These are phyloP conservation scores for Liopterus haemorrhoidalis DNA, from an alignment of 2,888 invertebrate species.

Conservation along the genomic window DNA sequence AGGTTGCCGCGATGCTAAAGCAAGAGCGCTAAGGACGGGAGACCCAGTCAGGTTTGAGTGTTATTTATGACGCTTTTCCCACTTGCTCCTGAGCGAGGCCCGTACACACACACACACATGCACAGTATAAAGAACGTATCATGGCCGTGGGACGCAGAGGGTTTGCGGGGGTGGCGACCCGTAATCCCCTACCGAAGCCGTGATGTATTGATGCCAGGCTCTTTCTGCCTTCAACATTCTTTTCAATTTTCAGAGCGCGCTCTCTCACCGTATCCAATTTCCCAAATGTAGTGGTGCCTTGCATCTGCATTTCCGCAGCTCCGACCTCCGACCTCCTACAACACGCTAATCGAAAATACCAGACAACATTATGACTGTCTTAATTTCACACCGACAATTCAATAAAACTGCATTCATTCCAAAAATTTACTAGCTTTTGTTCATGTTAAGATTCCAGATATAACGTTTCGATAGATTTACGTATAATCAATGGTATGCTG, in stretches of 20 bases:
- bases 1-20: slow-evolving; percentile 23
- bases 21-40: slow-evolving; percentile 24
- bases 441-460: too few relatives aligned
- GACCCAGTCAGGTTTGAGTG: slow-evolving; percentile 44
- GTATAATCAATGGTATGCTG: too few relatives aligned
- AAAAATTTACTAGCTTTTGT: too few relatives aligned
- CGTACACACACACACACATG: slow-evolving; percentile 33
- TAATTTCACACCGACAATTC: too few relatives aligned
- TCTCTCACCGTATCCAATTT: slow-evolving; percentile 37
- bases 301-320: slow-evolving; percentile 21
- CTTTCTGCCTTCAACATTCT: slow-evolving; percentile 32
- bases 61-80: slow-evolving; percentile 48
- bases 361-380: too few relatives aligned
- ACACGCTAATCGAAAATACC: too few relatives aligned
- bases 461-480: too few relatives aligned
- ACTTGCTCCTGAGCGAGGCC: slow-evolving; percentile 39
- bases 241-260: slow-evolving; percentile 40
- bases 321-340: too few relatives aligned
- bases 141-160: slow-evolving; percentile 40
- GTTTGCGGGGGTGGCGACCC: slow-evolving; percentile 42
- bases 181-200: slow-evolving; percentile 38
- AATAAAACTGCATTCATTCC: too few relatives aligned
- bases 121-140: slow-evolving; percentile 45
- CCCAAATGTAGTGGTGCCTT: slow-evolving; percentile 31
- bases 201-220: slow-evolving; percentile 41